These are phyloP conservation scores for Cephus spinipes DNA, from an alignment of 2,888 invertebrate genomes.

Conservation along the genomic window DNA sequence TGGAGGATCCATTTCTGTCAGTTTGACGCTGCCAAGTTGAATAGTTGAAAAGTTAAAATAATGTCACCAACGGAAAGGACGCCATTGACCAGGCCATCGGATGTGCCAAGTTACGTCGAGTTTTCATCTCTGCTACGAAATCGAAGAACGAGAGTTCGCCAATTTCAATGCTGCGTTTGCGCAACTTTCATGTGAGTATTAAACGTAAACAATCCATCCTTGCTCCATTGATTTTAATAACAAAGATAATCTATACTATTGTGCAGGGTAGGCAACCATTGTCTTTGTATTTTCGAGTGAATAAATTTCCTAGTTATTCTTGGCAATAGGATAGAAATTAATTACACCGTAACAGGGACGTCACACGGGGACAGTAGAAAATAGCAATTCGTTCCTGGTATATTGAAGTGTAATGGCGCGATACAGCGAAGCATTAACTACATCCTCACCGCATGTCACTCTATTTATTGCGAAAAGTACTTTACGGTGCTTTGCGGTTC, in stretches of 20 bases:
- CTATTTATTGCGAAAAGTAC: not conserved
- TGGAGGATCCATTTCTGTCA: not conserved
- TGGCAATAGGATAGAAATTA: not conserved
- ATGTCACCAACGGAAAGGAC: constrained; percentile 68
- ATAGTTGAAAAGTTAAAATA: not conserved
- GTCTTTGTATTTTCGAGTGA: not conserved
- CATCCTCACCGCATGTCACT: not conserved
- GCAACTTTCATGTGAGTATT: constrained; percentile 76
- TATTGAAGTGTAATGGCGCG: not conserved
- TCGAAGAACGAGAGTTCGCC: constrained; percentile 66
- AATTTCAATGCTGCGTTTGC: constrained; percentile 80
- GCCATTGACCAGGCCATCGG: constrained; percentile 64
- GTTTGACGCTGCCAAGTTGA: not conserved
- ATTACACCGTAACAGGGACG: not conserved
- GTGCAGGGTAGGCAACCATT: not conserved
- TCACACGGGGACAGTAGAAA: not conserved
- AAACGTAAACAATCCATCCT: not conserved
- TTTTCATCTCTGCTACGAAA: constrained; percentile 67
- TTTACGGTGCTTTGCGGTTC: not conserved
- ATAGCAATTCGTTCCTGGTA: not conserved
- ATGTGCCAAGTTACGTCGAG: constrained; percentile 68
- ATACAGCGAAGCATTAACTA: not conserved
- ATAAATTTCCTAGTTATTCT: not conserved
- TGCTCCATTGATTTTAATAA: not conserved
- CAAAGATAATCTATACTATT: not conserved